Percentiles rank a stretch among this genome's conserved stretches.
phyloP scores from a whole-genome alignment of 2,888 invertebrate genomes.

The Torymus auratus region DNA sequence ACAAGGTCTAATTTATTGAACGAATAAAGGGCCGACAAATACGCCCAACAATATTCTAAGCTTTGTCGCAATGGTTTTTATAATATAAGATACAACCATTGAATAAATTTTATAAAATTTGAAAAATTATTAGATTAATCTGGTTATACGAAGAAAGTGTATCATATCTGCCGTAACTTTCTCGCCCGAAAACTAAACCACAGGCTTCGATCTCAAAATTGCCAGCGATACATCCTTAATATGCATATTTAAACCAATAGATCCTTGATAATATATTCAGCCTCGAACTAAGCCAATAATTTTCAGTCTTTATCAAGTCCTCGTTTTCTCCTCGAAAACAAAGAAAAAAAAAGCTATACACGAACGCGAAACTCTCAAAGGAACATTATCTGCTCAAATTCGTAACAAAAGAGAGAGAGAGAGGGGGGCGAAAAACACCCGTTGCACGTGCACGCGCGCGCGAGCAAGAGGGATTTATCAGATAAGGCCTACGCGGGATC shows the following conservation, averaged over 20 bases:
- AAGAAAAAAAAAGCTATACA: background rate
- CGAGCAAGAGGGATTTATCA: slow-evolving; percentile 45
- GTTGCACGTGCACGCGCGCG: slow-evolving; percentile 3
- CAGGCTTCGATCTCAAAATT: too few relatives aligned
- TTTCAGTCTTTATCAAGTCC: slow-evolving; percentile 21
- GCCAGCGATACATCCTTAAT: slow-evolving; percentile 2
- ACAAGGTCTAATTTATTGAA: too few relatives aligned
- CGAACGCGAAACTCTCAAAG: background rate
- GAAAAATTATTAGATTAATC: too few relatives aligned
- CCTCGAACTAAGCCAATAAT: slow-evolving; percentile 32
- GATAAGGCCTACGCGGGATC: slow-evolving; percentile 62
- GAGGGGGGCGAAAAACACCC: slow-evolving; percentile 29
- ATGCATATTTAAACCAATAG: background rate
- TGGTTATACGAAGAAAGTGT: too few relatives aligned
- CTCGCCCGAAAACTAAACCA: too few relatives aligned
- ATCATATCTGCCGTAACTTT: too few relatives aligned
- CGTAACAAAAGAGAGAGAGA: slow-evolving; percentile 31
- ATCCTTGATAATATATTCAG: slow-evolving; percentile 36
- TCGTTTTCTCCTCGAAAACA: background rate
- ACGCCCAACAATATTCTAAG: too few relatives aligned
- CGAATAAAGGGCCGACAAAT: too few relatives aligned
- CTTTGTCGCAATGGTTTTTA: too few relatives aligned
- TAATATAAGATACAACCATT: too few relatives aligned
- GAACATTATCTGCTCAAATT: slow-evolving; percentile 46
- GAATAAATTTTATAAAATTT: too few relatives aligned